Percentiles rank a stretch among this genome's conserved stretches.
phyloP scores from a whole-genome alignment of 2,113 vertebrate species.

The Caloenas nicobarica region DNA sequence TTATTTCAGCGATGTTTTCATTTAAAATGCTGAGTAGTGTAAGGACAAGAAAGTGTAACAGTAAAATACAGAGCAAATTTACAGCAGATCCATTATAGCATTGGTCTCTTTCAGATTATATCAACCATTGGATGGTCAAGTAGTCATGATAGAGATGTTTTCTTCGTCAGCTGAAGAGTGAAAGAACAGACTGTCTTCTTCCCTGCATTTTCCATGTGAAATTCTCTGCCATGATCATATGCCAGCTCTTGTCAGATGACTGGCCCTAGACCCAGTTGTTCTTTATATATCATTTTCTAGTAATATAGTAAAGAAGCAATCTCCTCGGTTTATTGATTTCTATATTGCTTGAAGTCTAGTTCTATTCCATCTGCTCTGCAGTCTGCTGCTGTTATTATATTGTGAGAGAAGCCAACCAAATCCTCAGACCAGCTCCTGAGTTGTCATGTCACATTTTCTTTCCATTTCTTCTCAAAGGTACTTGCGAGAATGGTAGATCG shows the following conservation, averaged over 20 bases:
- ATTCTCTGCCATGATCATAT: neutral
- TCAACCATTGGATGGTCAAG: neutral
- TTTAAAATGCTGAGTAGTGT: neutral
- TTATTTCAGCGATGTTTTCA: neutral
- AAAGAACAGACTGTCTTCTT: conserved; percentile 5
- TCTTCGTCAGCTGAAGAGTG: neutral
- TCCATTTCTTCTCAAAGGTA: neutral
- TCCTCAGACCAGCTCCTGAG: neutral
- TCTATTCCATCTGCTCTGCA: conserved; percentile 63
- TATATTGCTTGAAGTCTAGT: conserved; percentile 41
- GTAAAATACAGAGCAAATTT: neutral
- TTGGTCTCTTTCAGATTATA: neutral
- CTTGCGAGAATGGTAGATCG: neutral
- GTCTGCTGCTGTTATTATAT: conserved; percentile 39
- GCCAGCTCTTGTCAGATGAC: conserved; percentile 32
- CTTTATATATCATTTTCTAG: conserved; percentile 4
- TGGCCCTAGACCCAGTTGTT: conserved; percentile 14
- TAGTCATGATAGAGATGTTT: neutral
- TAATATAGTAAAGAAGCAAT: neutral
- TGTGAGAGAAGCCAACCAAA: conserved; percentile 16
- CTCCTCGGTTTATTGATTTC: conserved; percentile 38
- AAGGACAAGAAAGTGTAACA: neutral
- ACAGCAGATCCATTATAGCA: neutral
- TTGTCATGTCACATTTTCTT: conserved; percentile 2
- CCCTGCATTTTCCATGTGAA: neutral